Base-by-base conservation (phyloP, 1,140 invertebrate species). In the Drosophila teissieri region DNA sequence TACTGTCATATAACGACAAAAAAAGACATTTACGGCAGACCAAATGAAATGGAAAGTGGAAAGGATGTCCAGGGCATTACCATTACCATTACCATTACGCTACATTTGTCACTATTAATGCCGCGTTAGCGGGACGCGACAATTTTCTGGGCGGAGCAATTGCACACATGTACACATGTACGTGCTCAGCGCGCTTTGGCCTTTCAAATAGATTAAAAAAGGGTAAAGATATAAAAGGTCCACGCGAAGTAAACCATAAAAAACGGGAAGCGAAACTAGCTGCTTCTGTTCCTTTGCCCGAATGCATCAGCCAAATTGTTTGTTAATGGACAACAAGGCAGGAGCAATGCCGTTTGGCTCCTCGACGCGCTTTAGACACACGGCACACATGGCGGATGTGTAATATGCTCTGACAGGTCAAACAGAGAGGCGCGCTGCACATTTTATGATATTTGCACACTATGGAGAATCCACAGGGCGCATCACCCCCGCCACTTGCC, bases 351-450 rank as follows among this genome's bases (percentile, higher is more conserved):
- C 34, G 19, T 10, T 12, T 19, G n/a, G 17, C 27, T 70, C 4
- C 27, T 48, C 48, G 17, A 44, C 40, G 14, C 42, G 64, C 36
- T 69, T 70, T 36, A 48, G 51, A 34, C 42, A 70, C 37, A 19
- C 64, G 10, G 51, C 68, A 56, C 68, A 70, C 68, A 57, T 70
- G 68, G 65, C 68, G 64, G 65, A 70, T 70, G 68, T 69, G 68
- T 70, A 70, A 70, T 70, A 70, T 70, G 65, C 68, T 57, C 68
- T 57, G 52, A 70, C 68, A 70, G 68, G 64, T 57, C 68, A 70
- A 70, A 70, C 64, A 57, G 51, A 49, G 64, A 70, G n/a, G 36
- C 67, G n/a, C 49, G 27, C 49, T 70, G 67, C 63, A 70, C 67
- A 70, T 70, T 70, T 70, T 68, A 70, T 68, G 67, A 70, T 68